Conservation (phyloP, 2,113 vertebrate genomes). For the Saimiri boliviensis region DNA sequence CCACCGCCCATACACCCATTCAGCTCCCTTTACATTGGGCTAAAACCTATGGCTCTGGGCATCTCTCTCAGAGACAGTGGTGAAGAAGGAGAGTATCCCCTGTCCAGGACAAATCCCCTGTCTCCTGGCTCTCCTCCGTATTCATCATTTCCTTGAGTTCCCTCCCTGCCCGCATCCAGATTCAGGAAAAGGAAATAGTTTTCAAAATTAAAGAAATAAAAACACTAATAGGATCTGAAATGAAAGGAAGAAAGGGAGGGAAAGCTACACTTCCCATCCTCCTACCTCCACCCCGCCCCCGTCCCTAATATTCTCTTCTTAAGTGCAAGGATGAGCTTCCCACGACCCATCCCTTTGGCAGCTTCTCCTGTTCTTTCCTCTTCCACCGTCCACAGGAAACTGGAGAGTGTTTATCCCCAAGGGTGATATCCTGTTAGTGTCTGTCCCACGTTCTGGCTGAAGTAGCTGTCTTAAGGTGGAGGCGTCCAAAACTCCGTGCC, state of each 20-base stretch:
- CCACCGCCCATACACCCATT: not conserved
- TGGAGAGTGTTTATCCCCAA: conserved; percentile 45
- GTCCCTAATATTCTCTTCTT: too few relatives aligned
- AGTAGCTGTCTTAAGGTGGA: not conserved
- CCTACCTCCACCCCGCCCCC: too few relatives aligned
- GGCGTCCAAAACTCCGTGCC: not conserved
- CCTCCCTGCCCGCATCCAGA: not conserved
- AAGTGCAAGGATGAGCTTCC: not conserved
- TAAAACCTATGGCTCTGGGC: not conserved
- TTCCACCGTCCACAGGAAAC: conserved; percentile 88
- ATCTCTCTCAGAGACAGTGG: not conserved
- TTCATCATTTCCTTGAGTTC: not conserved
- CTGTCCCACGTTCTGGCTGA: not conserved
- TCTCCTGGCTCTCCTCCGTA: not conserved
- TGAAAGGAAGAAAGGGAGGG: not conserved
- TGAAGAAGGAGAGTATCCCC: not conserved
- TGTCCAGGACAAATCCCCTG: not conserved
- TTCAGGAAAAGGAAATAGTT: not conserved
- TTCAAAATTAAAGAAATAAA: not conserved
- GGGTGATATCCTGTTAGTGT: not conserved
- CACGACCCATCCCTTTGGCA: not conserved
- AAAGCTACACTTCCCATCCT: not conserved
- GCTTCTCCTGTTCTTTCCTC: conserved; percentile 83
- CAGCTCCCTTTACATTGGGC: not conserved
- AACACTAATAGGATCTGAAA: not conserved